phyloP scores from a whole-genome alignment of 1,140 invertebrate genomes.

The Magallana gigas region DNA sequence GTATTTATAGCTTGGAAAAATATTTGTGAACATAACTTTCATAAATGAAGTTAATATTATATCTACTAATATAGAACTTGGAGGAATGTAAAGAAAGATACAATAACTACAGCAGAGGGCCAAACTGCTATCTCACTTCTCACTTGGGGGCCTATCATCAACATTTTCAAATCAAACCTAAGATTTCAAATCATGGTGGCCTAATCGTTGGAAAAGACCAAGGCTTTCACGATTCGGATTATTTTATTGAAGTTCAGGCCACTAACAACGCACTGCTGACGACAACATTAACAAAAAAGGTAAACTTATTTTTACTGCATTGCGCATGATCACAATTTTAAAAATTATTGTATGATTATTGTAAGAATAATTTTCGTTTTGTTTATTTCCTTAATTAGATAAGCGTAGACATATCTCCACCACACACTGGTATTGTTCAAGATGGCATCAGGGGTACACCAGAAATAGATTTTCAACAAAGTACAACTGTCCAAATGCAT shows the following conservation, averaged over 20 bases:
- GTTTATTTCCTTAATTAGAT: conserved; percentile 54
- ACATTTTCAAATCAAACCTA: conserved; percentile 60
- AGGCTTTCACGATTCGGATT: conserved; percentile 64
- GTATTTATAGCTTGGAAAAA: too few species aligned
- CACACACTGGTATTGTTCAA: conserved; percentile 55
- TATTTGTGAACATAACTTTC: too few species aligned
- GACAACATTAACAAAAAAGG: conserved; percentile 57
- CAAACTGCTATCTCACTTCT: conserved; percentile 60
- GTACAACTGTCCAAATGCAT: conserved; percentile 47
- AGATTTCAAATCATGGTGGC: conserved; percentile 47
- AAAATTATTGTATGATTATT: too few species aligned
- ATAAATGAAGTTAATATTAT: too few species aligned
- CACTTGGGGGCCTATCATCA: conserved; percentile 59
- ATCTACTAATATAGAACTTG: conserved; percentile 56
- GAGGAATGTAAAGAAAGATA: conserved; percentile 51
- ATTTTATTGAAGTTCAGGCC: conserved; percentile 61
- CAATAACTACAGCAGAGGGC: conserved; percentile 42
- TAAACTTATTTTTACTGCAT: too few species aligned
- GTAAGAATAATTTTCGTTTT: too few species aligned
- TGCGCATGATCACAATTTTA: too few species aligned
- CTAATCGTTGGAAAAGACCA: conserved; percentile 49
- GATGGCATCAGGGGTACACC: conserved; percentile 55
- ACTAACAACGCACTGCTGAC: conserved; percentile 59
- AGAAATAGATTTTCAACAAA: conserved; percentile 61
- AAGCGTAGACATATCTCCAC: conserved; percentile 59